Evolutionary conservation across 1,140 invertebrate species (phyloP).

Genomic region (Bombus turneri): DNA sequence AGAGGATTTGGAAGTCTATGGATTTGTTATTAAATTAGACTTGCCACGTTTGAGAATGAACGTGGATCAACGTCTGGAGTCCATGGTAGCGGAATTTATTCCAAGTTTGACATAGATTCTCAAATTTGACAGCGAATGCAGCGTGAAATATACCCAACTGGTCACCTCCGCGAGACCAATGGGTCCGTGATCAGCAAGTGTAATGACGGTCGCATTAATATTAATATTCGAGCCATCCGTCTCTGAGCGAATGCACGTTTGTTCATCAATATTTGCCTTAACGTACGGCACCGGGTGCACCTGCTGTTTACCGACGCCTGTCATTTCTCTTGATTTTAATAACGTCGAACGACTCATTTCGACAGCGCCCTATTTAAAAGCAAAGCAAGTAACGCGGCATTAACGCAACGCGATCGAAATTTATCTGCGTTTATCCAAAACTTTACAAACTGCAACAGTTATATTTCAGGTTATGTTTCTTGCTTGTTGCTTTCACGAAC

Average conservation of each 20-base stretch:
- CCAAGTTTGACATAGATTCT: not conserved
- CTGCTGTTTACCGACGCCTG: conserved; percentile 34
- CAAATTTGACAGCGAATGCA: not conserved
- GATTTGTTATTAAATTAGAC: not conserved
- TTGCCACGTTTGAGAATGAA: not conserved
- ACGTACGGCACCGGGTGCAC: conserved; percentile 21
- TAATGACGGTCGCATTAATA: conserved; percentile 55
- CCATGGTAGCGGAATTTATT: not conserved
- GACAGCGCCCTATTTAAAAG: not conserved
- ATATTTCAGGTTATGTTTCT: not conserved
- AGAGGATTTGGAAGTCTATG: not conserved
- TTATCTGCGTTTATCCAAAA: not conserved
- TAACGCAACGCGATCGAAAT: not conserved
- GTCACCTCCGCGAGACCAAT: not conserved
- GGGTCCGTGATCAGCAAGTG: conserved; percentile 49
- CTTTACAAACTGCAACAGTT: not conserved
- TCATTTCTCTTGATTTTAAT: conserved; percentile 33
- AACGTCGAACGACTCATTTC: not conserved
- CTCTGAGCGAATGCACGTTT: conserved; percentile 27
- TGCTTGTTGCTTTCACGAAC: not conserved
- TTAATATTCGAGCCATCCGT: conserved; percentile 43
- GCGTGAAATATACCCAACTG: not conserved
- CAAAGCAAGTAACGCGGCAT: not conserved
- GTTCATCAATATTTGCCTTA: conserved; percentile 61
- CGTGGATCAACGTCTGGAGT: no score